phyloP scores from a whole-genome alignment of 2,888 invertebrate species.

The Cephus runcator region DNA sequence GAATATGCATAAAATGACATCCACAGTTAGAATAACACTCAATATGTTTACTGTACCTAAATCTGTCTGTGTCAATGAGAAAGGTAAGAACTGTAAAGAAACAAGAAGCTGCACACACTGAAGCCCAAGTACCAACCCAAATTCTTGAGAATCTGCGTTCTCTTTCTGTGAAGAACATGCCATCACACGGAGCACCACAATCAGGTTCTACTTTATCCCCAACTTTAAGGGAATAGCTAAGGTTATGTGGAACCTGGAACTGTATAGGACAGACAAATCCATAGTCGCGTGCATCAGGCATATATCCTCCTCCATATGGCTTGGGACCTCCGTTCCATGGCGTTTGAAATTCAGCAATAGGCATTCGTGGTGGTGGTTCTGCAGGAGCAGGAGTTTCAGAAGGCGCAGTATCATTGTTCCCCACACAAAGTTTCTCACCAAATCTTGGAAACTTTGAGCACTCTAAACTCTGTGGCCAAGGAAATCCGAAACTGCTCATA shows the following conservation, averaged over 20 bases:
- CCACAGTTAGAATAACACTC: neutral
- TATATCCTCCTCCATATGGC: slow-evolving; percentile 40
- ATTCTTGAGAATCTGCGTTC: slow-evolving; percentile 85
- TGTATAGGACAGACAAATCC: slow-evolving; percentile 91
- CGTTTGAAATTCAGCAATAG: slow-evolving; percentile 67
- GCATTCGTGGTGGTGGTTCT: slow-evolving; percentile 67
- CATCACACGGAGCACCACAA: slow-evolving; percentile 92
- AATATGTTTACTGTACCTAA: slow-evolving; percentile 64
- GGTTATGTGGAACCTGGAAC: slow-evolving; percentile 81
- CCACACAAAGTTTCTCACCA: slow-evolving; percentile 78
- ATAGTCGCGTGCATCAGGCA: slow-evolving; percentile 73
- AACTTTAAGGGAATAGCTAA: slow-evolving; percentile 86
- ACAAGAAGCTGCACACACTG: slow-evolving; percentile 89
- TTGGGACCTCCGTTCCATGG: slow-evolving; percentile 48
- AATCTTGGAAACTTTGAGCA: slow-evolving; percentile 87
- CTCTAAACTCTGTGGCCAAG: slow-evolving; percentile 91
- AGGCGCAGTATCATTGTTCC: slow-evolving; percentile 77
- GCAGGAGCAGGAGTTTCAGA: slow-evolving; percentile 70
- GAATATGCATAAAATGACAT: neutral
- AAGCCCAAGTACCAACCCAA: slow-evolving; percentile 96
- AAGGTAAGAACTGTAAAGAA: slow-evolving; percentile 94
- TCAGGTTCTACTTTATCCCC: slow-evolving; percentile 79
- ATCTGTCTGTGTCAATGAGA: slow-evolving; percentile 92
- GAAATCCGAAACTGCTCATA: slow-evolving; percentile 86
- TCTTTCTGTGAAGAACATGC: slow-evolving; percentile 88